Percentiles rank a stretch among this genome's conserved stretches.
Evolutionary conservation across 53 echinoderm and acorn worm species (phyloP).

Genomic region (Actinopyga echinites): DNA sequence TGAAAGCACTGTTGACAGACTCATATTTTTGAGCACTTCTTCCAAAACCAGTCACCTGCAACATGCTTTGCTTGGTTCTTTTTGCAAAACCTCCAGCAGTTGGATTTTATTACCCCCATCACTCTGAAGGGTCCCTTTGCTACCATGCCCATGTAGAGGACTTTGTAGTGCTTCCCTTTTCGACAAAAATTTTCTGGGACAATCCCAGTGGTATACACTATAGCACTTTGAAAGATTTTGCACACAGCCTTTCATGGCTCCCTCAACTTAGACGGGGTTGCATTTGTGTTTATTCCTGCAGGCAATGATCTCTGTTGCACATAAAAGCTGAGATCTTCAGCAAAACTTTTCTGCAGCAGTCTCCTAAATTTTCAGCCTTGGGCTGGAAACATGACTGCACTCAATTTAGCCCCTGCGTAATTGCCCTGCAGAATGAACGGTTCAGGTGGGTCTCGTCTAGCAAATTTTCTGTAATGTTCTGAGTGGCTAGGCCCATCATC

Average conservation of each 20-base stretch:
- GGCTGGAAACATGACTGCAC: neutral
- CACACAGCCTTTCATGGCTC: neutral
- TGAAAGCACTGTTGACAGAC: conserved; percentile 5
- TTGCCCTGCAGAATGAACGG: neutral
- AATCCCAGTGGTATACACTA: neutral
- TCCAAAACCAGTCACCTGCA: neutral
- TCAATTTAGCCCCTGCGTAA: neutral
- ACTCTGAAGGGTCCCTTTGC: neutral
- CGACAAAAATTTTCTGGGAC: conserved; percentile 1
- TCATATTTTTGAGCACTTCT: conserved; percentile 22
- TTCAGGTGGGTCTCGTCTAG: conserved; percentile 6
- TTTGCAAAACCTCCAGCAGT: neutral
- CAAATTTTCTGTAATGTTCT: neutral
- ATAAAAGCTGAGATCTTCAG: neutral
- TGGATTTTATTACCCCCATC: neutral
- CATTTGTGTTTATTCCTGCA: neutral
- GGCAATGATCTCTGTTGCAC: neutral
- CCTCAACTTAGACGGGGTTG: neutral
- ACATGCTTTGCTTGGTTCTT: neutral
- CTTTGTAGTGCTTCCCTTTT: neutral
- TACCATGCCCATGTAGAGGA: neutral
- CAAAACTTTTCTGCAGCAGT: conserved; percentile 4
- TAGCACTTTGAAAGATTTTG: neutral
- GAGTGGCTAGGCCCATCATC: neutral
- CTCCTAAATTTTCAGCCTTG: no score